Percentiles rank a stretch among this genome's conserved stretches.
phyloP scores from a whole-genome alignment of 1,140 invertebrate species.

The Hestina assimilis region DNA sequence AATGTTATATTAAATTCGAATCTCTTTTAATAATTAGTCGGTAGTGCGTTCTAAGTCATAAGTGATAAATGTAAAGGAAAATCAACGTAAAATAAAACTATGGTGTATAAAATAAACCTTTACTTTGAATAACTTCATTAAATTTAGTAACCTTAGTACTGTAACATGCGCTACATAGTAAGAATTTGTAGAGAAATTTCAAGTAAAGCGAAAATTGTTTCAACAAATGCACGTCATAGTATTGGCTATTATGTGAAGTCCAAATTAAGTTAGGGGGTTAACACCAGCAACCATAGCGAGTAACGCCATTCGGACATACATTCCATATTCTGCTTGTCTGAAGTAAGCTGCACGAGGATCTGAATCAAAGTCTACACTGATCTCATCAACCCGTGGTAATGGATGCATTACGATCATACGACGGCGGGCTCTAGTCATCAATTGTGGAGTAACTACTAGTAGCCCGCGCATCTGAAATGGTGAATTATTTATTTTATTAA shows the following conservation, averaged over 20 bases:
- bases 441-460: constrained; percentile 93
- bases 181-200: too few relatives aligned
- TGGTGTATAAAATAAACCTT: not conserved
- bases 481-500: too few relatives aligned
- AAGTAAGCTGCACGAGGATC: constrained; percentile 99
- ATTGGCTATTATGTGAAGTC: too few relatives aligned
- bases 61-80: not conserved
- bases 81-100: not conserved
- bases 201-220: too few relatives aligned
- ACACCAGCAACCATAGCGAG: constrained; percentile 92
- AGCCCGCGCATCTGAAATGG: constrained; percentile 88
- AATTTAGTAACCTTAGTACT: too few relatives aligned
- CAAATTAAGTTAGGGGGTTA: constrained; percentile 56
- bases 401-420: constrained; percentile 99
- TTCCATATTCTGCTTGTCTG: constrained; percentile 97
- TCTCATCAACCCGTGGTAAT: constrained; percentile 95
- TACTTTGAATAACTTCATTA: not conserved
- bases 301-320: constrained; percentile 99
- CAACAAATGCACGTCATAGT: not conserved
- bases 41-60: constrained; percentile 8
- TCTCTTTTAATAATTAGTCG: constrained; percentile 25
- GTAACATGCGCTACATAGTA: too few relatives aligned
- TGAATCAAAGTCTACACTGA: constrained; percentile 94
- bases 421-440: constrained; percentile 96
- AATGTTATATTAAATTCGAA: constrained; percentile 21